phyloP scores from a whole-genome alignment of 2,797 vertebrate genomes.

The Heliangelus exortis region DNA sequence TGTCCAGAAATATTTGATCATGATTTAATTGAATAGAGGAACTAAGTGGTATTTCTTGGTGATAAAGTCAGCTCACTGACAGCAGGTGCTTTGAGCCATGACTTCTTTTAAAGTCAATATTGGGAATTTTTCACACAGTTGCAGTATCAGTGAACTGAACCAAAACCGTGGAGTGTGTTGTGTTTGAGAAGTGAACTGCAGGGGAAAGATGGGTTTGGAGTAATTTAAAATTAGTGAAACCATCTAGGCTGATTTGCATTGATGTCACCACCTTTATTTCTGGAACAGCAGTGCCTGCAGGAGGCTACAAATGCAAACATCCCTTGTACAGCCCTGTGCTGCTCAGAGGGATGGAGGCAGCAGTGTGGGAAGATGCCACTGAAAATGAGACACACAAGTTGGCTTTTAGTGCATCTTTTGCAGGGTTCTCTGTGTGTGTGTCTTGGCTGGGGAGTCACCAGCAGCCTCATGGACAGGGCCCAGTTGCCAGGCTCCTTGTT shows the following conservation, averaged over 20 bases:
- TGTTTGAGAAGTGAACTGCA: not conserved
- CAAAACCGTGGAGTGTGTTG: not conserved
- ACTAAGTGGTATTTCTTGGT: not conserved
- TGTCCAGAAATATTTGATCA: not conserved
- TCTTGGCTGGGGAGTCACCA: not conserved
- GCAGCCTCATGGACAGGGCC: not conserved
- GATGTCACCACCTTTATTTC: not conserved
- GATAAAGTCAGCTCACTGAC: not conserved
- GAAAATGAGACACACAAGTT: not conserved
- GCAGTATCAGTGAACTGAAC: not conserved
- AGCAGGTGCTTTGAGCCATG: not conserved
- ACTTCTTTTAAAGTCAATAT: not conserved
- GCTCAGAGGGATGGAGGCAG: not conserved
- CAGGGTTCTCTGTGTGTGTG: fast-evolving
- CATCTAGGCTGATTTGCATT: not conserved
- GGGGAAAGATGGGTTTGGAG: not conserved
- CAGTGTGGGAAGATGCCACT: not conserved
- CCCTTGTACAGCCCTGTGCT: not conserved
- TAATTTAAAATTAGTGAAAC: not conserved
- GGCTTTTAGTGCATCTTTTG: fast-evolving
- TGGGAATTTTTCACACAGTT: not conserved
- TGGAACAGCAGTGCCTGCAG: not conserved
- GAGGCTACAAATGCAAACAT: not conserved
- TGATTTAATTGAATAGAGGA: not conserved
- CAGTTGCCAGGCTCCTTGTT: not conserved